Conservation (phyloP, 2,888 invertebrate genomes). For the Platynereis dumerilii region DNA sequence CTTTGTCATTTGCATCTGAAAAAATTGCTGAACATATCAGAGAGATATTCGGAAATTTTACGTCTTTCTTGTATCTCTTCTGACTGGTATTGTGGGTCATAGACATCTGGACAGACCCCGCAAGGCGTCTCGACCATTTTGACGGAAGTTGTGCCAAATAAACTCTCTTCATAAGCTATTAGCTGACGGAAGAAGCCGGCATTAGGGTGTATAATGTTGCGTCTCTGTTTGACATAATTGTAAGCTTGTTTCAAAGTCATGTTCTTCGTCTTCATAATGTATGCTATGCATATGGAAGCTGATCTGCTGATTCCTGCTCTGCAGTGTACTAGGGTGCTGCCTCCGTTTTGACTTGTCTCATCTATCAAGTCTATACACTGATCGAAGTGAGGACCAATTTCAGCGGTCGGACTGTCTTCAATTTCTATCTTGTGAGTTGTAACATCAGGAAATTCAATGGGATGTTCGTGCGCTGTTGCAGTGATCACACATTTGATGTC, state of each 20-base stretch:
- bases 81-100: no score
- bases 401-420: slow-evolving; percentile 76
- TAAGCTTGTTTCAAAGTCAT: slow-evolving; percentile 84
- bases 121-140: slow-evolving; percentile 75
- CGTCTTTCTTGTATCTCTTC: no score
- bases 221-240: slow-evolving; percentile 74
- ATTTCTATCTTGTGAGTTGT: slow-evolving; percentile 76
- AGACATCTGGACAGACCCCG: slow-evolving; percentile 59
- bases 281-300: slow-evolving; percentile 85
- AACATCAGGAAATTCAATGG: slow-evolving; percentile 61
- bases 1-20: no score
- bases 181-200: slow-evolving; percentile 89
- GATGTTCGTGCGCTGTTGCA: slow-evolving; percentile 81
- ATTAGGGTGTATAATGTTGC: slow-evolving; percentile 86
- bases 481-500: slow-evolving; percentile 81
- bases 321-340: slow-evolving; percentile 83
- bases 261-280: slow-evolving; percentile 82
- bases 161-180: slow-evolving; percentile 79
- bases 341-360: slow-evolving; percentile 72
- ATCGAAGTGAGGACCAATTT: slow-evolving; percentile 79
- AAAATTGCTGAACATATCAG: no score
- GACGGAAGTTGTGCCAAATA: slow-evolving; percentile 73
- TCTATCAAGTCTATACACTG: slow-evolving; percentile 76
- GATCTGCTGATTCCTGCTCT: slow-evolving; percentile 90
- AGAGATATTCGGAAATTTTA: no score